Evolutionary conservation across 2,113 vertebrate genomes (phyloP).

Genomic region (Sphaerodactylus townsendi): DNA sequence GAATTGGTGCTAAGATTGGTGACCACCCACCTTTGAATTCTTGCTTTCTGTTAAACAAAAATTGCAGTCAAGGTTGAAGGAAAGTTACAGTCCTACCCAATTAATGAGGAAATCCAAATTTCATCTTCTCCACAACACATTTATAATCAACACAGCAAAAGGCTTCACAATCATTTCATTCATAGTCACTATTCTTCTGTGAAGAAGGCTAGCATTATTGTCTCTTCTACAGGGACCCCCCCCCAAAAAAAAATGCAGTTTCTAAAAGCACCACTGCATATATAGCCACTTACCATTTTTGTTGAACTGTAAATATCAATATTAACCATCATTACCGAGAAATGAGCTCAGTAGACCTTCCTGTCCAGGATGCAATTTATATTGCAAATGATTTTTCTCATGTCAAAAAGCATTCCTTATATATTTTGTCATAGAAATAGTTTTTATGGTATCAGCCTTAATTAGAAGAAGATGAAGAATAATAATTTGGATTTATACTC

Average conservation of each 20-base stretch:
- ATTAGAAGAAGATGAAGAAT: too few relatives aligned
- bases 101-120: too few relatives aligned
- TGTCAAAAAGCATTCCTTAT: constrained; percentile 29
- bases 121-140: too few relatives aligned
- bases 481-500: too few relatives aligned
- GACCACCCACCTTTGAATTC: too few relatives aligned
- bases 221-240: not conserved
- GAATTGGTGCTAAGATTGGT: not conserved
- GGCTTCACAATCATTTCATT: not conserved
- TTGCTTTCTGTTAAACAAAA: not conserved
- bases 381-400: constrained; percentile 48
- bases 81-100: too few relatives aligned
- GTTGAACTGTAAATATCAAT: not conserved
- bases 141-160: not conserved
- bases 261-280: not conserved
- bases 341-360: constrained; percentile 36
- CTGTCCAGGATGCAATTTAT: constrained; percentile 45
- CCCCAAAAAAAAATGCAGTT: not conserved
- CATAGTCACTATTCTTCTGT: not conserved
- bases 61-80: not conserved
- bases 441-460: constrained; percentile 18
- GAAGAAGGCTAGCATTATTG: not conserved
- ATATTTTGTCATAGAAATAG: constrained; percentile 61
- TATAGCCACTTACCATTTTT: not conserved
- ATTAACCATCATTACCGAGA: not conserved